A percentile compares a stretch with the other conserved stretches of the same genome.
Conservation (phyloP, 2,888 invertebrate genomes). For the Amiota communis region DNA sequence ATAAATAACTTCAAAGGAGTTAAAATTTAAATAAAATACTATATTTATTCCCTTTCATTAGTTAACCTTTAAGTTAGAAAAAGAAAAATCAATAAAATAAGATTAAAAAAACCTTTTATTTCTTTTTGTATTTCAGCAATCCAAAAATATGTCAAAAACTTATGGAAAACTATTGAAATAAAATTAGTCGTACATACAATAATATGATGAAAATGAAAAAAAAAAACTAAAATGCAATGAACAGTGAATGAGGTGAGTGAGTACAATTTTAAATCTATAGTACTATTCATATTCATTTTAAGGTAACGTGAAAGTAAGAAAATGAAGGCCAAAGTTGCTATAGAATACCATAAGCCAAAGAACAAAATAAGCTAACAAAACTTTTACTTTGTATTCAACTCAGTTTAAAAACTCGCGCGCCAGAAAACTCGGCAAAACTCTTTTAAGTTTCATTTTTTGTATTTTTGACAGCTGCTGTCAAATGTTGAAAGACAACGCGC, state of each 20-base stretch:
- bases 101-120: background rate
- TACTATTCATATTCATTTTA: background rate
- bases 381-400: constrained; percentile 19
- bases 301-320: constrained; percentile 6
- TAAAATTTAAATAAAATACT: too few relatives aligned
- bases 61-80: too few relatives aligned
- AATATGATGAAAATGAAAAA: too few relatives aligned
- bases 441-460: constrained; percentile 52
- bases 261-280: too few relatives aligned
- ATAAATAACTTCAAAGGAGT: too few relatives aligned
- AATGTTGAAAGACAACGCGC: constrained; percentile 61
- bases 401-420: background rate
- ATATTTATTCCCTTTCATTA: too few relatives aligned
- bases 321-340: constrained; percentile 12
- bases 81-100: background rate
- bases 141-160: constrained; percentile 46
- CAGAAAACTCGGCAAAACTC: constrained; percentile 60
- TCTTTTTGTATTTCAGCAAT: constrained; percentile 34
- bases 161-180: too few relatives aligned
- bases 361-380: background rate
- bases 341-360: background rate
- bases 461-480: constrained; percentile 64
- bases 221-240: too few relatives aligned
- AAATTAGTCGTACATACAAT: too few relatives aligned
- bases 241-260: too few relatives aligned